A percentile compares a stretch with the other conserved stretches of the same genome.
Conservation (phyloP, 2,797 vertebrate species). For the Schizothorax lantsangensis region DNA sequence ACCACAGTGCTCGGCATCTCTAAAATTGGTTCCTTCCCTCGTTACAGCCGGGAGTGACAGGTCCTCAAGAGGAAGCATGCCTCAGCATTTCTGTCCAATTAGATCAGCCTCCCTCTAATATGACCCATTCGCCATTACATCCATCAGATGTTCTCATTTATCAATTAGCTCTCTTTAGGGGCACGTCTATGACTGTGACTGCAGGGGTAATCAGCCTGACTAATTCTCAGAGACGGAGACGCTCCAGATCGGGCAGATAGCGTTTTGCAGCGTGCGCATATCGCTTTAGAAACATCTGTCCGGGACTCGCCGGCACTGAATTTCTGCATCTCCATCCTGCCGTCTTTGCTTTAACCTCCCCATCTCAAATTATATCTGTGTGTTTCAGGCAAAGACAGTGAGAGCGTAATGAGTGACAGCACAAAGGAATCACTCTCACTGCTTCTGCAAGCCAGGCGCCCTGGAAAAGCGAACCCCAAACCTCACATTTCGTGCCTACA, state of each 20-base stretch:
- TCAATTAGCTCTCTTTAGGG: conserved; percentile 57
- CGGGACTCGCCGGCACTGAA: conserved; percentile 12
- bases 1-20: neutral
- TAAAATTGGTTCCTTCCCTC: conserved; percentile 36
- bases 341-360: conserved; percentile 43
- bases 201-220: conserved; percentile 55
- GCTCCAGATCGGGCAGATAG: conserved; percentile 56
- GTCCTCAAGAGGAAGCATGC: conserved; percentile 41
- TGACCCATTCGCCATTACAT: conserved; percentile 49
- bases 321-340: conserved; percentile 36
- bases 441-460: conserved; percentile 3
- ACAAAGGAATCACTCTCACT: conserved; percentile 39
- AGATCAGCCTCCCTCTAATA: conserved; percentile 48
- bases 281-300: conserved; percentile 54
- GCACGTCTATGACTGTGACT: conserved; percentile 52
- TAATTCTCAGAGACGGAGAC: conserved; percentile 51
- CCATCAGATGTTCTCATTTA: conserved; percentile 54
- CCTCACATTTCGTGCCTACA: conserved; percentile 39
- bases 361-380: conserved; percentile 53
- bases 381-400: conserved; percentile 35
- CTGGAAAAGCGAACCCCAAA: conserved; percentile 13
- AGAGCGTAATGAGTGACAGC: conserved; percentile 42
- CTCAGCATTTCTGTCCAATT: conserved; percentile 55
- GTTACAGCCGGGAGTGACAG: conserved; percentile 41
- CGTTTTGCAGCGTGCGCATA: conserved; percentile 48